phyloP scores from a whole-genome alignment of 2,113 vertebrate genomes.

The Symphodus melops region DNA sequence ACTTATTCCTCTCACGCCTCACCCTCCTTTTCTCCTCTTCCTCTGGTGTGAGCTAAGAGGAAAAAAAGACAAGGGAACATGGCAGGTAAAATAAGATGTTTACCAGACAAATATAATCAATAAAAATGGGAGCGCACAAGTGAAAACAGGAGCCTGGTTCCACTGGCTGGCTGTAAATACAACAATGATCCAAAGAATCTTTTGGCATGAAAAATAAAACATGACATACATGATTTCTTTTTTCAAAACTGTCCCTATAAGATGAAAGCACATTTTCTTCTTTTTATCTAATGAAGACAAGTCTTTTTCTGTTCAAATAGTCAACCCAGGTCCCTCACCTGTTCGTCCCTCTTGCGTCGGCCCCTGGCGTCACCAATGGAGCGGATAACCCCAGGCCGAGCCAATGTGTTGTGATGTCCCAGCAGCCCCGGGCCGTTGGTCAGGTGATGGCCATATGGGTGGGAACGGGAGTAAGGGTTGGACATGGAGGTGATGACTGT shows the following conservation, averaged over 20 bases:
- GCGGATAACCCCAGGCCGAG: conserved; percentile 95
- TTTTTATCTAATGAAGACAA: background rate
- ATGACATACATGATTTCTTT: background rate
- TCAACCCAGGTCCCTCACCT: conserved; percentile 80
- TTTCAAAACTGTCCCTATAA: too few relatives aligned
- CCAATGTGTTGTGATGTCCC: conserved; percentile 91
- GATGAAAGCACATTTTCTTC: background rate
- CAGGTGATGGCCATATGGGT: conserved; percentile 92
- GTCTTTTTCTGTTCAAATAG: background rate
- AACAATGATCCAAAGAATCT: background rate
- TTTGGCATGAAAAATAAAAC: background rate
- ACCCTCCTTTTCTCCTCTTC: conserved; percentile 98
- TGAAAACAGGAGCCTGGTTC: conserved; percentile 15
- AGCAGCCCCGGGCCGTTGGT: conserved; percentile 88
- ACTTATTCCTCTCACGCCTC: conserved; percentile 97
- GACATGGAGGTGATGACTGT: conserved; percentile 99
- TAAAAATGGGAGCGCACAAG: conserved; percentile 10
- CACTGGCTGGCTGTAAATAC: background rate
- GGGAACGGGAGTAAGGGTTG: conserved; percentile 92
- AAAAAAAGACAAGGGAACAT: conserved; percentile 21
- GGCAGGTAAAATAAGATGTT: conserved; percentile 31
- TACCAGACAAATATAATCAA: conserved; percentile 21
- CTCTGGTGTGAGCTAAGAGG: conserved; percentile 92
- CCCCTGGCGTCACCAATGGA: conserved; percentile 94
- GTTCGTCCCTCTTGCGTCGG: conserved; percentile 94